These are phyloP conservation scores for Epizoanthus ramosus DNA, from an alignment of 92 coral and sea anemone genomes.

Conservation along the genomic window DNA sequence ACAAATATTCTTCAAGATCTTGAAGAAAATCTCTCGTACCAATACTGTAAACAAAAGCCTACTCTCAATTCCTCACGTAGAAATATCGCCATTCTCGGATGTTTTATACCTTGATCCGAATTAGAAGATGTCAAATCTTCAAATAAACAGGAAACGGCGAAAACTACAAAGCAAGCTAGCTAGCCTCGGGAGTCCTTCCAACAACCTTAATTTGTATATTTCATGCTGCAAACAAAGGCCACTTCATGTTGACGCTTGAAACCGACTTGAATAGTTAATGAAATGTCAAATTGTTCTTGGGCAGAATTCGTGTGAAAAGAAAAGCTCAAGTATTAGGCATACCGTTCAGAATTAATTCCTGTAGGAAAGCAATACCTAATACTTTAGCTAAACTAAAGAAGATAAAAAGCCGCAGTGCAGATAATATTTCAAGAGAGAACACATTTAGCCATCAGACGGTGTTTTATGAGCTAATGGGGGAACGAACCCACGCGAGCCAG, in stretches of 20 bases:
- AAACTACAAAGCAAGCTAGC: constrained; percentile 12
- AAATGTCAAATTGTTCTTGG: neutral
- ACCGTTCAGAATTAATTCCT: too few relatives aligned
- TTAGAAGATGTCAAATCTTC: constrained; percentile 9
- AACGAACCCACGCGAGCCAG: constrained; percentile 7
- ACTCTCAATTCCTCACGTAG: neutral
- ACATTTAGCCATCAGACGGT: constrained; percentile 25
- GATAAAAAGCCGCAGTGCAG: neutral
- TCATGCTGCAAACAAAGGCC: constrained; percentile 13
- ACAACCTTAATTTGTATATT: neutral
- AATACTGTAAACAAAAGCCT: neutral
- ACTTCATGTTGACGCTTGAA: neutral
- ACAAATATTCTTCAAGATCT: neutral
- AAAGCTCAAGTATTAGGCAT: neutral
- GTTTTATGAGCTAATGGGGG: constrained; percentile 9
- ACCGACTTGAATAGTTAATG: neutral
- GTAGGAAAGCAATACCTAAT: constrained; percentile 1
- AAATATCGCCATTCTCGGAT: neutral
- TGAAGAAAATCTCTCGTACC: neutral
- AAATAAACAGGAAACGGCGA: constrained; percentile 36
- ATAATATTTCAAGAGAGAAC: neutral
- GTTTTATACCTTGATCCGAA: neutral
- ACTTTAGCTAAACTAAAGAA: neutral
- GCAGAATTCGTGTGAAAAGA: neutral
- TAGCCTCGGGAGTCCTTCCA: constrained; percentile 29